phyloP scores from a whole-genome alignment of 2,797 vertebrate species.

The Eulemur mongoz region DNA sequence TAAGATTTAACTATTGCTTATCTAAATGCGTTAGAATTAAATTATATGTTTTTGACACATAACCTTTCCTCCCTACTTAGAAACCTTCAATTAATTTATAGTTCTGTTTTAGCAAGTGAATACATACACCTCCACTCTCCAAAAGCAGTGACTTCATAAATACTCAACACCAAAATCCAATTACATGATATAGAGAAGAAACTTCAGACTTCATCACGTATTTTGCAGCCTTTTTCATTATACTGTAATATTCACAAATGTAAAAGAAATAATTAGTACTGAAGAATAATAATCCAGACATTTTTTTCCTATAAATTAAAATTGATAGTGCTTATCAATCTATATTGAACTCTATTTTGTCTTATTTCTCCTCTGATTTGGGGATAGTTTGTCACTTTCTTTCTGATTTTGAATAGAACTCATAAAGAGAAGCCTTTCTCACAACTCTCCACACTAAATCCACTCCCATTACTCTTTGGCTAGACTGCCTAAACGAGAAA shows the following conservation, averaged over 20 bases:
- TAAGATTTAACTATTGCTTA: neutral
- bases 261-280: neutral
- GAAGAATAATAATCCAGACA: neutral
- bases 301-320: neutral
- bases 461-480: neutral
- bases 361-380: neutral
- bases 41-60: neutral
- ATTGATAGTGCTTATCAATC: neutral
- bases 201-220: neutral
- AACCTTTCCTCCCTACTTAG: neutral
- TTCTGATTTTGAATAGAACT: neutral
- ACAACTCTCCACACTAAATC: neutral
- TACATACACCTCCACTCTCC: fast-evolving
- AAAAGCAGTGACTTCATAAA: neutral
- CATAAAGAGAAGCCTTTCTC: neutral
- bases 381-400: neutral
- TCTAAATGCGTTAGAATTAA: slow-evolving; percentile 46
- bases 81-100: neutral
- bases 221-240: neutral
- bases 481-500: neutral
- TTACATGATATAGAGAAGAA: neutral
- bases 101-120: neutral
- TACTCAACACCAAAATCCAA: neutral
- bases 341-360: neutral
- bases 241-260: neutral